Conservation (phyloP, 2,888 invertebrate species). For the Ormyrus thymus region DNA sequence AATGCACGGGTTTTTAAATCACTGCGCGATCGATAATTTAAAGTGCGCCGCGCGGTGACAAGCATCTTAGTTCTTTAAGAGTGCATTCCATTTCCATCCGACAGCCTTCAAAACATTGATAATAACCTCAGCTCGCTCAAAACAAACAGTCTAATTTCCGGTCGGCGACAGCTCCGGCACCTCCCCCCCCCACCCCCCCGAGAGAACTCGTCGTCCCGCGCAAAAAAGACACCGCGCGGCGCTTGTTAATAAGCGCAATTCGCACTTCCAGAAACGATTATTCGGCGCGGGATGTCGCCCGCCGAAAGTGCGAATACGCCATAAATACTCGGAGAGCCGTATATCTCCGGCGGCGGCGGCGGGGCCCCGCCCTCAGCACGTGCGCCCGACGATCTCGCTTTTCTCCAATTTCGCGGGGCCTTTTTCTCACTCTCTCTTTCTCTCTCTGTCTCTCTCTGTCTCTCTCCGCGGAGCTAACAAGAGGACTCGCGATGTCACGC, state of each 20-base stretch:
- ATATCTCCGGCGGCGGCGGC: slow-evolving; percentile 73
- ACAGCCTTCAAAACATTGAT: too few species aligned
- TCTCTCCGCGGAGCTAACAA: neutral
- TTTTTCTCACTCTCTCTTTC: neutral
- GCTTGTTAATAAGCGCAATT: slow-evolving; percentile 68
- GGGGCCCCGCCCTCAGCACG: slow-evolving; percentile 71
- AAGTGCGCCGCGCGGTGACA: too few species aligned
- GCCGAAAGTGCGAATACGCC: slow-evolving; percentile 71
- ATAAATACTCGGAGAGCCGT: slow-evolving; percentile 73
- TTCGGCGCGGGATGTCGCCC: slow-evolving; percentile 62
- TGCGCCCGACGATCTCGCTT: slow-evolving; percentile 61
- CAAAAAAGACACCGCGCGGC: neutral
- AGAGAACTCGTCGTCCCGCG: neutral
- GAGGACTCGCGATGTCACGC: slow-evolving; percentile 17
- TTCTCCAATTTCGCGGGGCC: slow-evolving; percentile 34
- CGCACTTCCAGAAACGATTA: slow-evolving; percentile 73
- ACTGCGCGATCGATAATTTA: too few species aligned
- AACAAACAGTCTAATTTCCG: slow-evolving; percentile 42
- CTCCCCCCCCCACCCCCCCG: too few species aligned
- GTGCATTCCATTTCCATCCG: too few species aligned
- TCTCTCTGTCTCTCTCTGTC: neutral
- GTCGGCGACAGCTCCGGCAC: slow-evolving; percentile 8
- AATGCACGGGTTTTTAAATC: too few species aligned
- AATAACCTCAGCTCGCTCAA: too few species aligned
- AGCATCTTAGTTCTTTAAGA: too few species aligned